phyloP scores from a whole-genome alignment of 2,113 vertebrate genomes.

The Dromas ardeola region DNA sequence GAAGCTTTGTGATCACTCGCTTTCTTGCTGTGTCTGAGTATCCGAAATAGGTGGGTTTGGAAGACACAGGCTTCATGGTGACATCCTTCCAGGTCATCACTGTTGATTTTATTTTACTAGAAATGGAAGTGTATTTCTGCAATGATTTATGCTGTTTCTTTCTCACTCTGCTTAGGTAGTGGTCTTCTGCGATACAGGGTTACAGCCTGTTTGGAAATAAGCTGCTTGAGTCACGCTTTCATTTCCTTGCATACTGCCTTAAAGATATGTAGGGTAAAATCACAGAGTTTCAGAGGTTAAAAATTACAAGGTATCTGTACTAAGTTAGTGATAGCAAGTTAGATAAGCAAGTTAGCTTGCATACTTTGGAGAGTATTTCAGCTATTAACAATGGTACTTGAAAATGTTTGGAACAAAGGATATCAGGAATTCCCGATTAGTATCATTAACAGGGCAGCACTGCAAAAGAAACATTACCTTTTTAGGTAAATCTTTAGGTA shows the following conservation, averaged over 20 bases:
- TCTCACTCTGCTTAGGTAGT: neutral
- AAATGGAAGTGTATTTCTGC: neutral
- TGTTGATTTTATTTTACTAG: neutral
- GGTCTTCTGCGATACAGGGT: neutral
- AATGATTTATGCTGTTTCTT: neutral
- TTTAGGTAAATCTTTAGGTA: neutral
- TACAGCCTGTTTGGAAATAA: neutral
- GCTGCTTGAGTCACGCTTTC: neutral
- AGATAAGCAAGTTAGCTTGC: neutral
- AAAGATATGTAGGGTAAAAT: neutral
- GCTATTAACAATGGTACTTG: neutral
- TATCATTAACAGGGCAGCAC: neutral
- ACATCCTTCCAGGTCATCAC: neutral
- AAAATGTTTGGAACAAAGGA: neutral
- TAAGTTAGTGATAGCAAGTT: neutral
- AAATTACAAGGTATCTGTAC: accelerated
- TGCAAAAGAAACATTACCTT: neutral
- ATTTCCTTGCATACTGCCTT: neutral
- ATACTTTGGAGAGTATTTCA: neutral
- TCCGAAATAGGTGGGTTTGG: neutral
- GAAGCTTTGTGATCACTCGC: neutral
- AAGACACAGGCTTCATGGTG: neutral
- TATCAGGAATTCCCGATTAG: neutral
- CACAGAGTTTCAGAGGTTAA: neutral
- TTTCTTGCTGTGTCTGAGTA: neutral